Evolutionary conservation across 2,888 invertebrate species (phyloP).

Genomic region (Abrostola tripartita): DNA sequence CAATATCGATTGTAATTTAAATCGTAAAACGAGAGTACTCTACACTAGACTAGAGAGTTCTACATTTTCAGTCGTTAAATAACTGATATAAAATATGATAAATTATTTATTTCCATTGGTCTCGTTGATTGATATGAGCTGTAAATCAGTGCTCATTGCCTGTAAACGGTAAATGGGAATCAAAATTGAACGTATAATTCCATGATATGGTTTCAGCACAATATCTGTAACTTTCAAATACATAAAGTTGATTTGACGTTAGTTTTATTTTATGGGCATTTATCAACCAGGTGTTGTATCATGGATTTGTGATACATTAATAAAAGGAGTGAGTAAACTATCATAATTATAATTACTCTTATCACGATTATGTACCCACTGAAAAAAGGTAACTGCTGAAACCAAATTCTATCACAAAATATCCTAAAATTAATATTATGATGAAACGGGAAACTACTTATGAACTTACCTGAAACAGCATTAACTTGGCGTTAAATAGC

Average conservation of each 20-base stretch:
- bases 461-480: background rate
- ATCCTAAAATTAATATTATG: too few species aligned
- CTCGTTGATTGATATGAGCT: constrained; percentile 56
- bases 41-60: constrained; percentile 1
- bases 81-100: constrained; percentile 60
- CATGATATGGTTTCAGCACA: constrained; percentile 25
- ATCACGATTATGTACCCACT: too few species aligned
- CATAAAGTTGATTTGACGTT: background rate
- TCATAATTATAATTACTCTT: too few species aligned
- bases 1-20: constrained; percentile 11
- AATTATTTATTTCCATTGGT: constrained; percentile 61
- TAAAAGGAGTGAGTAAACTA: too few species aligned
- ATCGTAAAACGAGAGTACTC: constrained; percentile 38
- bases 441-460: constrained; percentile 1
- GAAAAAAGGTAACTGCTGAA: too few species aligned
- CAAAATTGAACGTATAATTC: constrained; percentile 55
- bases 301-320: too few species aligned
- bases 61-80: constrained; percentile 52
- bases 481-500: constrained; percentile 15
- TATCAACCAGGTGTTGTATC: too few species aligned
- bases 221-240: constrained; percentile 2
- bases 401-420: too few species aligned
- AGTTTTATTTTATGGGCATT: too few species aligned
- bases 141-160: constrained; percentile 63
- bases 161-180: constrained; percentile 58